Base-by-base conservation (phyloP, 2,888 invertebrate genomes). In the Plebejus melissa region DNA sequence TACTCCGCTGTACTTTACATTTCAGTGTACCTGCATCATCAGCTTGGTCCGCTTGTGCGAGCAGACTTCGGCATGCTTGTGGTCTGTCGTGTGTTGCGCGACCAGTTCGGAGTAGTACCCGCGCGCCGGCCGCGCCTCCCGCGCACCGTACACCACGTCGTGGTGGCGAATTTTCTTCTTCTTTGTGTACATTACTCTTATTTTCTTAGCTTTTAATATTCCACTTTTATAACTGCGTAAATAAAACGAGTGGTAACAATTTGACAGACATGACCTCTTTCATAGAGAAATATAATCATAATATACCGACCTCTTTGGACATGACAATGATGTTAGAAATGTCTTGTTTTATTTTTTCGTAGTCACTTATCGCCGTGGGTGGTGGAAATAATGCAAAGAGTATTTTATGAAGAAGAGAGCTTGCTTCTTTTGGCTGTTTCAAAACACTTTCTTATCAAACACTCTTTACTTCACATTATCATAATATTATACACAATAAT, bases 101-200 rank as follows among this genome's bases (percentile, higher is more conserved):
- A 95, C 91, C 54, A 95, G 82, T 82, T 95, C 95, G 0, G 95
- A 95, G 79, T 95, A 96, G 83, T 95, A 96, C 22, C 95, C 95
- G 46, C 95, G 84, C 80, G 91, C 92, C 0, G 89, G 91, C 87
- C 0, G 81, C 76, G 77, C 90, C 88, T 75, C 90, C 82, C 0
- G 86, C 82, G 1, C 78, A 83, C 91, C 88, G 76, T 87, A 93
- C 4, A 92, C 84, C n/a, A 90, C 81, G 82, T 93, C 92, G 70
- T 89, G 88, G 32, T 88, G 86, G 76, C 86, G 84, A 70, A 92
- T 83, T 78, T 87, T 90, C 79, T 92, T 93, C 80, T 85, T 88
- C 80, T 87, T 90, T 80, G 87, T 87, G 77, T 86, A 88, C 91
- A 92, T 91, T 65, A 71, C 1, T 50, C n/a, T 4, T 72, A 4